A percentile compares a stretch with the other conserved stretches of the same genome.
These are phyloP conservation scores for Numida meleagris DNA, from an alignment of 2,113 vertebrate genomes.

Conservation along the genomic window DNA sequence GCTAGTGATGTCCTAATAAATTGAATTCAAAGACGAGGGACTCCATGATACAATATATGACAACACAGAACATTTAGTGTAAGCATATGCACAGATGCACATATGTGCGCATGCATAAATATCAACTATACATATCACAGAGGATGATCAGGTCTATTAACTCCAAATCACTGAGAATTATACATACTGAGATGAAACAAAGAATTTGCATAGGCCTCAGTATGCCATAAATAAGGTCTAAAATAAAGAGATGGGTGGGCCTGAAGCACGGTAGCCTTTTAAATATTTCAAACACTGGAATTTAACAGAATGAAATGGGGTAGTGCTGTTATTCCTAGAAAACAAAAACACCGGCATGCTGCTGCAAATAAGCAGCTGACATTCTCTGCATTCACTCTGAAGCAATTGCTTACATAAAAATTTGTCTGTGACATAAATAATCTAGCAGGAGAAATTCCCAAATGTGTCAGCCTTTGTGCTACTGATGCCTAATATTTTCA, in stretches of 20 bases:
- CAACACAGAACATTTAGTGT: background rate
- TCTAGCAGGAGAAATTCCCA: conserved; percentile 44
- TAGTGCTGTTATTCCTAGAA: background rate
- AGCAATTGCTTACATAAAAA: conserved; percentile 39
- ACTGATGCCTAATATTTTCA: conserved; percentile 52
- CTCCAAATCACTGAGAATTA: conserved; percentile 30
- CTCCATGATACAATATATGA: background rate
- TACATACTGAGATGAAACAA: background rate
- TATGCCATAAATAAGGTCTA: conserved; percentile 30
- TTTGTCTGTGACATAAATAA: conserved; percentile 52
- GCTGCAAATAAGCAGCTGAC: conserved; percentile 23
- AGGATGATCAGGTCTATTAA: conserved; percentile 50
- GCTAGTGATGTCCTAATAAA: background rate
- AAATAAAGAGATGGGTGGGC: conserved; percentile 1
- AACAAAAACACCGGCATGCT: background rate
- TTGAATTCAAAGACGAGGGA: background rate
- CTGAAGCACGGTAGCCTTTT: conserved; percentile 4
- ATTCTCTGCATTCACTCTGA: conserved; percentile 9
- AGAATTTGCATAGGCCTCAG: conserved; percentile 9
- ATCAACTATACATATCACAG: background rate
- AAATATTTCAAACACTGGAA: conserved; percentile 23
- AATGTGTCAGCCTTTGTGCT: conserved; percentile 40
- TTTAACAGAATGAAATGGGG: background rate
- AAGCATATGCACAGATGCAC: accelerated
- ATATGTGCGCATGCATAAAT: background rate